These are phyloP conservation scores for Papilio xuthus DNA, from an alignment of 1,140 invertebrate species.

Conservation along the genomic window DNA sequence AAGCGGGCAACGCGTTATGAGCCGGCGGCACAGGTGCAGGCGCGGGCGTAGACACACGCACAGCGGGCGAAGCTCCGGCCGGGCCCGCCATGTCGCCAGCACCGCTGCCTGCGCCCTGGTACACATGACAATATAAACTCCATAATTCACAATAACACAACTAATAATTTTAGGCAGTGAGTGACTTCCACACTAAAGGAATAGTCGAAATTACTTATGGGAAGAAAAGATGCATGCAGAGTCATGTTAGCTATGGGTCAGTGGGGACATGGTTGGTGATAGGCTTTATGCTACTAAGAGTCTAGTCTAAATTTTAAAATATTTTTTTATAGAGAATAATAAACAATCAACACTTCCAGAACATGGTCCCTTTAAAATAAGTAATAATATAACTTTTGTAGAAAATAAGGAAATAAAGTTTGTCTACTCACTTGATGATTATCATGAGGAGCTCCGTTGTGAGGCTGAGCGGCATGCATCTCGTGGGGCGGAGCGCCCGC, in stretches of 20 bases:
- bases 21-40: constrained; percentile 45
- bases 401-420: background rate
- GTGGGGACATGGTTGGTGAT: too few relatives aligned
- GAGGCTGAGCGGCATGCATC: constrained; percentile 45
- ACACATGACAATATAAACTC: too few relatives aligned
- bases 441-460: constrained; percentile 55
- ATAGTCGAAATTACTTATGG: too few relatives aligned
- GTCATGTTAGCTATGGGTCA: too few relatives aligned
- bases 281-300: too few relatives aligned
- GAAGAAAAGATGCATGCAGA: too few relatives aligned
- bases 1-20: constrained; percentile 48
- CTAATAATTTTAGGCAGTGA: too few relatives aligned
- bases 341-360: background rate
- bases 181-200: too few relatives aligned
- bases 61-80: constrained; percentile 47
- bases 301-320: too few relatives aligned
- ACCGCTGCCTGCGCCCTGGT: constrained; percentile 48
- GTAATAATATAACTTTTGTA: background rate
- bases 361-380: background rate
- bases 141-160: too few relatives aligned
- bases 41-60: constrained; percentile 56
- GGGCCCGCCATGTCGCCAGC: constrained; percentile 49
- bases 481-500: constrained; percentile 68
- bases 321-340: too few relatives aligned
- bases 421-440: constrained; percentile 56